Evolutionary conservation across 1,140 invertebrate species (phyloP), one percentile per base, ranked within the genome.

Genomic region (Lamellibrachia luymesi): DNA sequence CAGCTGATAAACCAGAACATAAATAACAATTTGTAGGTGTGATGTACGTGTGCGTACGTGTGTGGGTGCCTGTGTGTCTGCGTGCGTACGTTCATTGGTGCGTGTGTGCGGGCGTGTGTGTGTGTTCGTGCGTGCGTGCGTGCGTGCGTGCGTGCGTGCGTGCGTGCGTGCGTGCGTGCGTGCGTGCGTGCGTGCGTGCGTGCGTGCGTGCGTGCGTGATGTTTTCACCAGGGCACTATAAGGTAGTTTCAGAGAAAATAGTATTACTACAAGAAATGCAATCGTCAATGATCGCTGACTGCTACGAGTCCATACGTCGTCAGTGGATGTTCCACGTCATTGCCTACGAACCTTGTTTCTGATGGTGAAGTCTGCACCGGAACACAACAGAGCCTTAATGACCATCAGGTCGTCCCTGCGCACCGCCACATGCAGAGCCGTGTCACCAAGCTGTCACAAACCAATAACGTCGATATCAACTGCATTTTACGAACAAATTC

Each of bases 351-450:
- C 95, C 94, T 94, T 94, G 92, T 95, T 95, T 93, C 95, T 94
- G 22, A 95, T 91, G 2, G 93, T 93, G 25, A 95, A 93, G 92
- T 95, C 95, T 7, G 94, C 95, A 64, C 94, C 93, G 93, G 94
- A 95, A 90, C 95, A 95, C 89, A 95, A 91, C 56, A 95, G 91
- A 8, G 94, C 95, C 90, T 95, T 94, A 2, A 92, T 93, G 50
- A 94, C 93, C 27, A 94, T 94, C n/a, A 93, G 91, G 13, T 94
- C 94, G 89, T 93, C 94, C 22, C 50, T 22, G 50, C 93, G 92
- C 25, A 95, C 95, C 49, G 95, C 94, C 6, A 95, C 51, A 80
- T 95, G 95, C 50, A 95, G 92, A 2, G 95, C 94, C 25, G 95
- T 94, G 91, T 95, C 95, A 6, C 95, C 95, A 49, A 94, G 93